Percentiles rank a stretch among this genome's conserved stretches.
phyloP scores from a whole-genome alignment of 2,113 vertebrate species.

The Synchiropus splendidus region DNA sequence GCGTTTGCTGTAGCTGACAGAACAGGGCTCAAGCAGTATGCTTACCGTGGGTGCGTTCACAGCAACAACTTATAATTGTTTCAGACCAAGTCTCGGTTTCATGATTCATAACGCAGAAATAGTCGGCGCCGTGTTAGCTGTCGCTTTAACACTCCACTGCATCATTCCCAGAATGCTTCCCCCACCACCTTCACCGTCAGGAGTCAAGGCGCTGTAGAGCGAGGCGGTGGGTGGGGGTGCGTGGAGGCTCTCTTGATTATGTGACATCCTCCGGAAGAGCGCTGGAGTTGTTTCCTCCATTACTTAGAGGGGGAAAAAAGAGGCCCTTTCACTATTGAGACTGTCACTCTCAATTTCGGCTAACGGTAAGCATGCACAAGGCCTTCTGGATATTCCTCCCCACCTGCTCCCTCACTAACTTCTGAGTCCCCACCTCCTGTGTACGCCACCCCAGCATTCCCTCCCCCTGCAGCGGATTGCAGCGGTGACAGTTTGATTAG shows the following conservation, averaged over 20 bases:
- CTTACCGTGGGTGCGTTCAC: too few relatives aligned
- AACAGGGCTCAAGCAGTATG: too few relatives aligned
- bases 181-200: constrained; percentile 3
- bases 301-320: constrained; percentile 79
- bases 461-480: constrained; percentile 80
- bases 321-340: constrained; percentile 95
- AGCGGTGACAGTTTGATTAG: constrained; percentile 98
- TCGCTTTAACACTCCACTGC: constrained; percentile 55
- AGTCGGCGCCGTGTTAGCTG: constrained; percentile 28
- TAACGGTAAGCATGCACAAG: constrained; percentile 94
- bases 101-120: constrained; percentile 19
- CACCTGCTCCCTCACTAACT: constrained; percentile 29
- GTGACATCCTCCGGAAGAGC: constrained; percentile 93
- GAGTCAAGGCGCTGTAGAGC: constrained; percentile 15
- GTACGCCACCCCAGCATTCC: constrained; percentile 13
- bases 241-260: constrained; percentile 76
- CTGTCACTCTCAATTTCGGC: constrained; percentile 96
- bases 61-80: too few relatives aligned
- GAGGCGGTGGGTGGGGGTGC: background rate
- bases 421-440: background rate
- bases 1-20: too few relatives aligned
- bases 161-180: constrained; percentile 46
- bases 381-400: constrained; percentile 82
- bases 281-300: constrained; percentile 91
- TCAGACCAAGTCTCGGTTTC: background rate